These are phyloP conservation scores for Calliscelio sp. DNA, from an alignment of 2,888 invertebrate genomes.

Conservation along the genomic window DNA sequence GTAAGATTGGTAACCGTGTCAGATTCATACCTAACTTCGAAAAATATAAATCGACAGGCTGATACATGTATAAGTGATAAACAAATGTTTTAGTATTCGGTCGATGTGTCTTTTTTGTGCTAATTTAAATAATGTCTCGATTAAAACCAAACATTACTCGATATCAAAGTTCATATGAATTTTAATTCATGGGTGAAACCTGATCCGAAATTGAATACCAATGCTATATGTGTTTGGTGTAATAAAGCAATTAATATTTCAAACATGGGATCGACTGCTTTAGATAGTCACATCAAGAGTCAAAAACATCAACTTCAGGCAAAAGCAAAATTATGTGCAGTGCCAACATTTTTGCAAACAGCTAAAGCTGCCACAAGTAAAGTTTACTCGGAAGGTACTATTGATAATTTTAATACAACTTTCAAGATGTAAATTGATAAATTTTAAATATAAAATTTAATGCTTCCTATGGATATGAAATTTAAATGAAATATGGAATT, in stretches of 20 bases:
- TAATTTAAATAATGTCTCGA: background rate
- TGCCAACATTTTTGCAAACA: too few species aligned
- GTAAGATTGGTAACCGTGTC: constrained; percentile 5
- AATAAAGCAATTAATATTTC: background rate
- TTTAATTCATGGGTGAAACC: background rate
- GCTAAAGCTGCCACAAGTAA: too few species aligned
- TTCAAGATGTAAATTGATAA: too few species aligned
- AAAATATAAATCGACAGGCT: background rate
- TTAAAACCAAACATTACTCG: constrained; percentile 2
- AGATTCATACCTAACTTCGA: constrained; percentile 10
- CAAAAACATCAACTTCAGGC: too few species aligned
- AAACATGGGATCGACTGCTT: background rate
- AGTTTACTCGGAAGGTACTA: too few species aligned
- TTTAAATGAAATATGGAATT: too few species aligned
- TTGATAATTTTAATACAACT: too few species aligned
- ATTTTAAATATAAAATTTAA: too few species aligned
- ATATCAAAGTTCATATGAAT: constrained; percentile 12
- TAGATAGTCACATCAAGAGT: background rate
- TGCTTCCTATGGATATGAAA: too few species aligned
- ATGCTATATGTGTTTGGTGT: background rate
- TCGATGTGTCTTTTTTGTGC: background rate
- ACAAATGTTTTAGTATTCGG: background rate
- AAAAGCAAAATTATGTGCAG: too few species aligned
- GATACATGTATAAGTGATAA: background rate
- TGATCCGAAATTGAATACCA: background rate